Evolutionary conservation across 2,797 vertebrate species (phyloP), one percentile per base, ranked within the genome.

Genomic region (Diceros bicornis): DNA sequence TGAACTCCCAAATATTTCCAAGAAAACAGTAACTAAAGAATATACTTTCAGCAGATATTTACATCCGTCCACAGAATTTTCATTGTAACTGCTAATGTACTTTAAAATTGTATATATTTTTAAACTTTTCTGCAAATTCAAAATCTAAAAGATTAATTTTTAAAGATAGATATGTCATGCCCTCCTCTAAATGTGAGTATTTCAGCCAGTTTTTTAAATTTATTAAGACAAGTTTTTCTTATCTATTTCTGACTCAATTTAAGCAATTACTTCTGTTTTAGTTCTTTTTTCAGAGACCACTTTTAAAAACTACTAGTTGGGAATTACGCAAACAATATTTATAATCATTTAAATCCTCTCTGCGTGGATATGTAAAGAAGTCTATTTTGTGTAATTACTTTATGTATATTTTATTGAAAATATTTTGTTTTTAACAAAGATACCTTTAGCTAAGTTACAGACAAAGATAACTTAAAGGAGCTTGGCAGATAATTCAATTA

Each of bases 101-200:
- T 61, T 90, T 77, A 81, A 85, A 93, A 62, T 85, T 74, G 13
- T 9, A 52, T 37, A 72, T 69, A 62, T 86, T 74, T 74, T 47
- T 37, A 88, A 88, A 84, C 7, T 91, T 97, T 57, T 41, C 44
- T 69, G 64, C 50, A 57, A 86, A 79, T 61, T 86, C 16, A 84
- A 94, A 91, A 41, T 74, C 61, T 88, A 20, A 96, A 95, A 44
- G 10, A 57, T 68, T 47, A 87, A 95, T 82, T 86, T 96, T 79
- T 84, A 72, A 78, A 83, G 17, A 41, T 20, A 71, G 2, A 27
- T 90, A 81, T 34, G 7, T 55, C 34, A 59, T 66, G 14, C 6
- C 44, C 27, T 68, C 4, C 27, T 9, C 57, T 82, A 64, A 86
- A 94, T 41, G 41, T 5, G 41, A 41, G 41, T 71, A 59, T 89